These are phyloP conservation scores for Pyralis farinalis DNA, from an alignment of 2,888 invertebrate species.

Conservation along the genomic window DNA sequence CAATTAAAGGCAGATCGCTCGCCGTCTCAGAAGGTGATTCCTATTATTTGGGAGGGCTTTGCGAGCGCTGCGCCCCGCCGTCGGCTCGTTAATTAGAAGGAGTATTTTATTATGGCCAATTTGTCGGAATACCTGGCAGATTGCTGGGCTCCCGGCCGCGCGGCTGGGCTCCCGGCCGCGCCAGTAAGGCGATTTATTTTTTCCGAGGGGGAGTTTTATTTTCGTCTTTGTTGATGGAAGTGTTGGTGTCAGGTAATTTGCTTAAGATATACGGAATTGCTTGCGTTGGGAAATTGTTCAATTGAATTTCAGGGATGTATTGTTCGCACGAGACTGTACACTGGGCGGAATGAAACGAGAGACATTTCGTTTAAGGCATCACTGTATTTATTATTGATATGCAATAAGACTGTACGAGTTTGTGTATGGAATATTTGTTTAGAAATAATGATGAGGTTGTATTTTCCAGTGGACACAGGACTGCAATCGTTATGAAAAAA, in stretches of 20 bases:
- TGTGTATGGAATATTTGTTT: too few species aligned
- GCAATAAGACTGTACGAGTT: too few species aligned
- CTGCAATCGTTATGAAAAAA: too few species aligned
- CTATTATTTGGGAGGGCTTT: constrained; percentile 58
- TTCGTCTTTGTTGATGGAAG: constrained; percentile 12
- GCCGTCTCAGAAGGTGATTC: constrained; percentile 64
- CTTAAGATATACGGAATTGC: constrained; percentile 14
- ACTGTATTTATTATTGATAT: too few species aligned
- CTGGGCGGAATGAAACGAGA: too few species aligned
- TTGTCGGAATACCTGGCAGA: constrained; percentile 72
- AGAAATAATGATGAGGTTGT: too few species aligned
- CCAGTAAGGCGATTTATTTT: constrained; percentile 44
- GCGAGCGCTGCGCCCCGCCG: constrained; percentile 20
- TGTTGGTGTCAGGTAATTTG: constrained; percentile 19
- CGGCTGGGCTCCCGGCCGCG: constrained; percentile 34
- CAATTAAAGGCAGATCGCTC: constrained; percentile 66
- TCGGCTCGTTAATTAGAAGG: constrained; percentile 63
- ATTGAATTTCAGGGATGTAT: too few species aligned
- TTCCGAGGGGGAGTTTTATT: constrained; percentile 11
- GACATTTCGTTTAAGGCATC: too few species aligned
- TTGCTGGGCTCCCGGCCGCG: constrained; percentile 38
- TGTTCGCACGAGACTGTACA: too few species aligned
- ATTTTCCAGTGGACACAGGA: too few species aligned
- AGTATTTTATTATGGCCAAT: constrained; percentile 76
- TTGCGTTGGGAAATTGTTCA: constrained; percentile 3